Evolutionary conservation across 2,797 vertebrate genomes (phyloP).

Genomic region (Clarias fuscus): DNA sequence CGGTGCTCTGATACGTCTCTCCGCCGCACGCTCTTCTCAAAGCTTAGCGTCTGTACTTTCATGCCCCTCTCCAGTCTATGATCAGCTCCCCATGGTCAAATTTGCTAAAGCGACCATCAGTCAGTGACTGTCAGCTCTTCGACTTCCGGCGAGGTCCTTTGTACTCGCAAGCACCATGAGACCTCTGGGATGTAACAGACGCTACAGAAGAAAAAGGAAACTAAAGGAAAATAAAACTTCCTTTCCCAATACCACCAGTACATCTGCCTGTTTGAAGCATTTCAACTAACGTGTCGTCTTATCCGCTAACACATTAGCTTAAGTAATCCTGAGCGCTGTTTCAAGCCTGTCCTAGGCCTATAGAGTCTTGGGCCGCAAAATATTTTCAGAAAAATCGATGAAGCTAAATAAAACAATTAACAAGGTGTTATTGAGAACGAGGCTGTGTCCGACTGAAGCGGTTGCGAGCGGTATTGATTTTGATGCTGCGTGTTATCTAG

Average conservation of each 20-base stretch:
- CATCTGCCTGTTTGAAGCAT: no score
- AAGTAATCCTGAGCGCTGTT: constrained; percentile 1
- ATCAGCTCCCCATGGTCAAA: constrained; percentile 19
- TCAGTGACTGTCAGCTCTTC: constrained; percentile 7
- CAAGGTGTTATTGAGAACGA: neutral
- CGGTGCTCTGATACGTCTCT: constrained; percentile 10
- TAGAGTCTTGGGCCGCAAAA: neutral
- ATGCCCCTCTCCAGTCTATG: constrained; percentile 31
- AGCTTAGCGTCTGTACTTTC: constrained; percentile 27
- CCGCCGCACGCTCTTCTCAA: constrained; percentile 2
- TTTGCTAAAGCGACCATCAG: constrained; percentile 24
- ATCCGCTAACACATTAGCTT: constrained; percentile 1
- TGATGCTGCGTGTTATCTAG: neutral
- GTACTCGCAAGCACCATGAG: neutral
- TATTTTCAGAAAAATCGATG: constrained; percentile 2
- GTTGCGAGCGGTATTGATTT: neutral
- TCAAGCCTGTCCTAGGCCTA: neutral
- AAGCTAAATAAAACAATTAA: neutral
- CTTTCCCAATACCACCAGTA: neutral
- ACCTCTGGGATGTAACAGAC: neutral
- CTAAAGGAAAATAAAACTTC: neutral
- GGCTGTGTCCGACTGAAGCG: neutral
- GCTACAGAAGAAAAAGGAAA: neutral
- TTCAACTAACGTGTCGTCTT: neutral
- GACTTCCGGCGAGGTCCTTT: neutral